A percentile compares a stretch with the other conserved stretches of the same genome.
Evolutionary conservation across 2,113 vertebrate genomes (phyloP).

Genomic region (Tragelaphus strepsiceros): DNA sequence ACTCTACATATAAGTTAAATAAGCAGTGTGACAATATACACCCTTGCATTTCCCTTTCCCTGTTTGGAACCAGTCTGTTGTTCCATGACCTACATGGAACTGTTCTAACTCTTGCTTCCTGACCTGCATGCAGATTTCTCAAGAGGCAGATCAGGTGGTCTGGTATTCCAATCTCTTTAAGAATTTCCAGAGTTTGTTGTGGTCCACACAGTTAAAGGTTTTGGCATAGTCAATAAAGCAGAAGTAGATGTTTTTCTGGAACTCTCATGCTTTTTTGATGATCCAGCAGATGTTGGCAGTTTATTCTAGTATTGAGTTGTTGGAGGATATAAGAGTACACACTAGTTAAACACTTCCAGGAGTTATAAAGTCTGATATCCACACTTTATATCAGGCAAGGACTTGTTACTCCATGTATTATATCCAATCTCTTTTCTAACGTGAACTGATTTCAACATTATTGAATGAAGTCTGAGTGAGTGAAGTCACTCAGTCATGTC

Average conservation of each 20-base stretch:
- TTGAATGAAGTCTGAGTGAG: too few species aligned
- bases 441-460: background rate
- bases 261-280: background rate
- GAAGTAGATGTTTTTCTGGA: background rate
- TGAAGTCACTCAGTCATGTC: too few species aligned
- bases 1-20: background rate
- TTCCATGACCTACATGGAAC: background rate
- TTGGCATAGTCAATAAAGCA: background rate
- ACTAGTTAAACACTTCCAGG: background rate
- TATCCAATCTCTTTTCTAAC: accelerated
- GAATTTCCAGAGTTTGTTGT: background rate
- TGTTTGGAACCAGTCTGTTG: background rate
- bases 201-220: background rate
- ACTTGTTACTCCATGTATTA: accelerated
- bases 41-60: background rate
- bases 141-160: background rate
- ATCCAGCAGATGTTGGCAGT: background rate
- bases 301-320: background rate
- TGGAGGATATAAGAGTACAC: background rate
- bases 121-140: background rate
- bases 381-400: background rate
- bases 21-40: background rate
- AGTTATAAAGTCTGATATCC: too few species aligned
- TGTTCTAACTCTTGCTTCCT: background rate
- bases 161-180: background rate